A percentile compares a stretch with the other conserved stretches of the same genome.
Conservation (phyloP, 1,140 invertebrate species). For the Polyergus mexicanus region DNA sequence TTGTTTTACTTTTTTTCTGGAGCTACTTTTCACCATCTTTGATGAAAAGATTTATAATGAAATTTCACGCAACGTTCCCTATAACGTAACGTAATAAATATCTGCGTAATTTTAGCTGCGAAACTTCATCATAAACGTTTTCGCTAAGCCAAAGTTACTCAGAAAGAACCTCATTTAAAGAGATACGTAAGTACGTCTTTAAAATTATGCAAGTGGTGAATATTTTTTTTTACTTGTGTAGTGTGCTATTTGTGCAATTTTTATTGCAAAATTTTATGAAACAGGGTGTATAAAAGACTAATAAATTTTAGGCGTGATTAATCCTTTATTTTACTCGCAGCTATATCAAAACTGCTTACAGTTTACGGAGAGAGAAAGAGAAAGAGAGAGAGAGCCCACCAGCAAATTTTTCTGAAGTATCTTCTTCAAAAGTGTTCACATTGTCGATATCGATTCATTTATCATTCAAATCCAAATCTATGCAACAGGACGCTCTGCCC, state of each 20-base stretch:
- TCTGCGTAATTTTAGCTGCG: not conserved
- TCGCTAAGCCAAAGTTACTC: conserved; percentile 23
- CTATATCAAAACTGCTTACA: too few relatives aligned
- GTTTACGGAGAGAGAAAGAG: too few relatives aligned
- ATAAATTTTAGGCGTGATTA: too few relatives aligned
- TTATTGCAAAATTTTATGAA: conserved; percentile 8
- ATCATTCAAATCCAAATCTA: too few relatives aligned
- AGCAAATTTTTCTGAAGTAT: too few relatives aligned
- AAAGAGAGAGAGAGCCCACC: too few relatives aligned
- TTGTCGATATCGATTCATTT: too few relatives aligned
- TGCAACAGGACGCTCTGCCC: too few relatives aligned
- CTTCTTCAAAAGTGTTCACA: too few relatives aligned
- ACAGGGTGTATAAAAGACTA: too few relatives aligned
- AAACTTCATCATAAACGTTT: conserved; percentile 29
- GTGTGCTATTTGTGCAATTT: conserved; percentile 38
- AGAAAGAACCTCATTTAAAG: not conserved
- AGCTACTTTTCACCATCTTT: not conserved
- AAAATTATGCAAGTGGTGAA: conserved; percentile 9
- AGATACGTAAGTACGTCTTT: conserved; percentile 19
- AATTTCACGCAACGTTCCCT: conserved; percentile 1
- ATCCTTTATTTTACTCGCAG: too few relatives aligned
- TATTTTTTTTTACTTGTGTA: not conserved
- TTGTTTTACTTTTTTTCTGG: conserved; percentile 24
- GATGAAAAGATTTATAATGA: conserved; percentile 32
- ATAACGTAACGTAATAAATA: not conserved